Base-by-base conservation (phyloP, 2,113 vertebrate genomes). In the Uropsilus gracilis region DNA sequence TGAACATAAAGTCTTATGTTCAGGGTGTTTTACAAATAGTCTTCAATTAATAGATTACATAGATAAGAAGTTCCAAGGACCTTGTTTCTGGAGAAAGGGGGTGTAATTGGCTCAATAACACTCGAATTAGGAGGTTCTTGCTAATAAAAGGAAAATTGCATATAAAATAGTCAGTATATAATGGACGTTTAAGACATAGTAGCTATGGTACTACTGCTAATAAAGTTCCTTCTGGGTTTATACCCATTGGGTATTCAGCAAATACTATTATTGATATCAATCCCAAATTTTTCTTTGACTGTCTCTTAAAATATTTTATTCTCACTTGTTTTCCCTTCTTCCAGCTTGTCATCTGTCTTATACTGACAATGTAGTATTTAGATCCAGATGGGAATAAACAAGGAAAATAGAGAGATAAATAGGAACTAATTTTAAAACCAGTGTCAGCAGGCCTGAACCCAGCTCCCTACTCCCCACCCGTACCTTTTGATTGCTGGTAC, bases 111-210 rank as follows among this genome's bases (percentile, higher is more conserved):
- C 44, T 80, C 78, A 73, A 46, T n/a, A 77, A 64, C 59, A 71
- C 57, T 69, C 94, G 46, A 28, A 44, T 87, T 59, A 50, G 44
- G 81, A 83, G 55, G 48, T 44, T 57, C 50, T 30, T 26, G 48
- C 64, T 63, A 81, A 84, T 89, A 89, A 77, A 68, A 90, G 48
- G 26, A 76, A 86, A 75, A 72, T 66, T 30, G 71, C 80, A 73
- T n/a, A 77, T 44, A 24, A 91, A 93, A 91, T 72, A 77, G 32
- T 39, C 61, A 48, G 63, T 44, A 88, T 26, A 78, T 37, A 68
- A 39, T n/a, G 82, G 64, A 32, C 57, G 76, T 18, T 66, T 39
- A 59, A 57, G 81, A 78, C 81, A 13, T 26, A 17, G 50, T 37
- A n/a, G 26, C 48, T 53, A 13, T 28, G 18, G 44, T 5, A 37